Conservation (phyloP, 2,888 invertebrate genomes). For the Opisthograptis luteolata region DNA sequence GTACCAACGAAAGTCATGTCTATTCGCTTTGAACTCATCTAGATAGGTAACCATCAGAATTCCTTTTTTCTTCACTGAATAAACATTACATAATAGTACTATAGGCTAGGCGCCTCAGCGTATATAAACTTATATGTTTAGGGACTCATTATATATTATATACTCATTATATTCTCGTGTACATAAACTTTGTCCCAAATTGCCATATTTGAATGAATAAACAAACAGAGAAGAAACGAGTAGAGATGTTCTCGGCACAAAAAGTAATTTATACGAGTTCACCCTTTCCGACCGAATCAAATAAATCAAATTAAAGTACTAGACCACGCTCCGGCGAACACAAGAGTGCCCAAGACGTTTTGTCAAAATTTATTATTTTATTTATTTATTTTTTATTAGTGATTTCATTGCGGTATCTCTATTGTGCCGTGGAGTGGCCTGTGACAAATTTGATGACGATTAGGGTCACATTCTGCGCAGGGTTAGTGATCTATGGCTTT, state of each 20-base stretch:
- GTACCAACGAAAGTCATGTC: too few species aligned
- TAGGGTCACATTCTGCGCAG: slow-evolving; percentile 70
- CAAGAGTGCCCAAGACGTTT: slow-evolving; percentile 83
- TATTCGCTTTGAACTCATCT: too few species aligned
- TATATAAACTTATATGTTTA: slow-evolving; percentile 19
- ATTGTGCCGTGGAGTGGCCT: slow-evolving; percentile 79
- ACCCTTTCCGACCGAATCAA: slow-evolving; percentile 77
- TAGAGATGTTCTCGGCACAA: slow-evolving; percentile 46
- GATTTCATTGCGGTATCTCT: slow-evolving; percentile 68
- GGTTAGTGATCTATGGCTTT: slow-evolving; percentile 74
- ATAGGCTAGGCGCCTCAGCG: neutral
- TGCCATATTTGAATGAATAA: slow-evolving; percentile 38
- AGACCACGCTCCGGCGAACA: slow-evolving; percentile 70
- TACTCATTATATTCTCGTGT: slow-evolving; percentile 22
- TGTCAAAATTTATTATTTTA: slow-evolving; percentile 84
- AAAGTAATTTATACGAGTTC: slow-evolving; percentile 70
- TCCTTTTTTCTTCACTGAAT: too few species aligned
- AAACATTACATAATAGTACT: too few species aligned
- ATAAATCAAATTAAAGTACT: slow-evolving; percentile 83
- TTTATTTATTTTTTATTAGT: slow-evolving; percentile 80
- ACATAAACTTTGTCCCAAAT: slow-evolving; percentile 33
- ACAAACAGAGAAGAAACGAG: slow-evolving; percentile 33
- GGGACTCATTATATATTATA: slow-evolving; percentile 16
- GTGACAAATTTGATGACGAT: slow-evolving; percentile 84
- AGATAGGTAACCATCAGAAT: too few species aligned